Conservation (phyloP, 2,797 vertebrate species). For the Clamator glandarius region DNA sequence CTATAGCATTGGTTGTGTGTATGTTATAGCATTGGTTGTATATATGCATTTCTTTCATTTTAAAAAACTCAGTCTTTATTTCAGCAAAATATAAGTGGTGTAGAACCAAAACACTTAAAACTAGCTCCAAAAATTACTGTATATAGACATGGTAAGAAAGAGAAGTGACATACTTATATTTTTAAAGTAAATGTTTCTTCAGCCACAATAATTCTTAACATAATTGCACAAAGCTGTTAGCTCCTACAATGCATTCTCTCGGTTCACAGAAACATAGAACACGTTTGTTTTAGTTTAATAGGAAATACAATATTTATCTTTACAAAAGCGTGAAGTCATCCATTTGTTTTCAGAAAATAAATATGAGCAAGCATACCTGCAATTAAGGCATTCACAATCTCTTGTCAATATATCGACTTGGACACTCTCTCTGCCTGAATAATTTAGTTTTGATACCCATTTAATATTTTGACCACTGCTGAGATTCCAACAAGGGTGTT, state of each 20-base stretch:
- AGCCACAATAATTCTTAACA: not conserved
- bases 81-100: not conserved
- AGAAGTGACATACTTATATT: not conserved
- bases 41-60: not conserved
- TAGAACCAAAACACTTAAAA: not conserved
- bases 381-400: conserved; percentile 17
- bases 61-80: not conserved
- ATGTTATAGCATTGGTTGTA: not conserved
- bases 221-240: not conserved
- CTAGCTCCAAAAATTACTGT: not conserved
- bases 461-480: conserved; percentile 50
- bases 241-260: not conserved
- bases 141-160: not conserved
- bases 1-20: not conserved
- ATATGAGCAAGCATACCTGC: not conserved
- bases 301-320: not conserved
- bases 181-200: not conserved
- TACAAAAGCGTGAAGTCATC: not conserved
- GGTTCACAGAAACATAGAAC: not conserved
- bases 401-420: conserved; percentile 29
- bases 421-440: not conserved
- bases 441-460: conserved; percentile 47
- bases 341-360: conserved; percentile 35
- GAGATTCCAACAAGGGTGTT: conserved; percentile 43
- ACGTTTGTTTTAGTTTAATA: not conserved